Percentiles rank a stretch among this genome's conserved stretches.
These are phyloP conservation scores for Notamacropus eugenii DNA, from an alignment of 2,797 vertebrate genomes.

Conservation along the genomic window DNA sequence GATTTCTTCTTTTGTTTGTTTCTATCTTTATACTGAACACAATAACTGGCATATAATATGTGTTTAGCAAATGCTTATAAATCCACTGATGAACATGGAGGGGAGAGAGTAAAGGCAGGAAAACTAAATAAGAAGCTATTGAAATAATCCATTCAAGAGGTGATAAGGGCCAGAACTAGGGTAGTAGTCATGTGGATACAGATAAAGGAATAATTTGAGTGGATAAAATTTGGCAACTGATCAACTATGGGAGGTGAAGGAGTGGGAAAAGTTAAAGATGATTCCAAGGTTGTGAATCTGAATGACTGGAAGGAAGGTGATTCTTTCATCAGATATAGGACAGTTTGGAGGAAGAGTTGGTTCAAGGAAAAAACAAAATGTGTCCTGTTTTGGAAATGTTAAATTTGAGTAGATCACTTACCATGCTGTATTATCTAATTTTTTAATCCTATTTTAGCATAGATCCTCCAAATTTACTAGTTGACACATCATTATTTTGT, in stretches of 20 bases:
- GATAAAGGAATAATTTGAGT: background rate
- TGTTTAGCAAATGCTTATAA: background rate
- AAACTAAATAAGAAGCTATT: background rate
- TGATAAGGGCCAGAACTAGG: background rate
- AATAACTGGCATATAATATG: background rate
- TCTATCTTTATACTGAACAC: background rate
- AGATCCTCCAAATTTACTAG: background rate
- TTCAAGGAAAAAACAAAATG: background rate
- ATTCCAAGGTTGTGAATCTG: background rate
- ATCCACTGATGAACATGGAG: background rate
- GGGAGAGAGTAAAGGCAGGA: background rate
- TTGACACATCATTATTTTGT: background rate
- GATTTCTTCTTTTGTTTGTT: background rate
- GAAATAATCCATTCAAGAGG: background rate
- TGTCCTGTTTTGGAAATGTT: background rate
- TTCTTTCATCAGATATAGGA: background rate
- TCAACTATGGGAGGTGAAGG: background rate
- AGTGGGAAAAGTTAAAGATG: background rate
- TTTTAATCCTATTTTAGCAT: conserved; percentile 29
- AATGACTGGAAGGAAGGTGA: background rate
- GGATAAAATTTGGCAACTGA: background rate
- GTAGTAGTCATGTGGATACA: background rate
- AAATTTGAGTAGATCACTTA: conserved; percentile 51
- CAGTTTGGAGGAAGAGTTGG: background rate
- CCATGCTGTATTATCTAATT: conserved; percentile 57